Evolutionary conservation across 2,797 vertebrate genomes (phyloP).

Genomic region (Pagetopsis macropterus): DNA sequence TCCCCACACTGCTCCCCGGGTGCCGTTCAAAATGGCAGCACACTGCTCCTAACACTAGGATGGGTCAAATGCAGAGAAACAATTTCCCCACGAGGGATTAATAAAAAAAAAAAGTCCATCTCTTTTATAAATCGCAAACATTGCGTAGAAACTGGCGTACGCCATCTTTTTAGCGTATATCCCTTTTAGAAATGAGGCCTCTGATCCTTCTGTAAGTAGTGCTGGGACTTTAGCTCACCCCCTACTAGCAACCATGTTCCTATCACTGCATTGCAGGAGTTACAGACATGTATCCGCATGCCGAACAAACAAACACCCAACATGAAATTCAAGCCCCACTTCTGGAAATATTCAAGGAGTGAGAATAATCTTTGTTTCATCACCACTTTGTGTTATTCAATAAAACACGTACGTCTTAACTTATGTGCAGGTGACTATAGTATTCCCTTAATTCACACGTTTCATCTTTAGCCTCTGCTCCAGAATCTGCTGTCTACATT

Average conservation of each 20-base stretch:
- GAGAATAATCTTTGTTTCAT: not conserved
- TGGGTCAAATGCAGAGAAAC: no score
- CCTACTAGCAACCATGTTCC: slow-evolving; percentile 40
- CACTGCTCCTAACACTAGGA: no score
- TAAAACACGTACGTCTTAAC: not conserved
- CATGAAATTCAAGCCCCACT: slow-evolving; percentile 1
- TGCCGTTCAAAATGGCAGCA: no score
- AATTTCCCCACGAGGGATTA: no score
- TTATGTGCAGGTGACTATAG: not conserved
- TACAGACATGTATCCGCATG: slow-evolving; percentile 54
- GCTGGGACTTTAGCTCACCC: slow-evolving; percentile 29
- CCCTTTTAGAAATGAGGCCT: no score
- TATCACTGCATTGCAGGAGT: slow-evolving; percentile 41
- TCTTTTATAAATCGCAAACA: no score
- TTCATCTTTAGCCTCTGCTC: not conserved
- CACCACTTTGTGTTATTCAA: not conserved
- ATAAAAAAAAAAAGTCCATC: no score
- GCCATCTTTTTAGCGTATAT: no score
- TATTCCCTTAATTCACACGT: not conserved
- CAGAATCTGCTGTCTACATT: slow-evolving; percentile 11
- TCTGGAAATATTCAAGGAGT: not conserved
- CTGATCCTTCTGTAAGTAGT: slow-evolving; percentile 53
- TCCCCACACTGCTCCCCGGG: no score
- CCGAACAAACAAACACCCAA: slow-evolving; percentile 13
- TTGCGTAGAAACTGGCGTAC: no score